Conservation (phyloP, 2,797 vertebrate species). For the Pelodytes ibericus region DNA sequence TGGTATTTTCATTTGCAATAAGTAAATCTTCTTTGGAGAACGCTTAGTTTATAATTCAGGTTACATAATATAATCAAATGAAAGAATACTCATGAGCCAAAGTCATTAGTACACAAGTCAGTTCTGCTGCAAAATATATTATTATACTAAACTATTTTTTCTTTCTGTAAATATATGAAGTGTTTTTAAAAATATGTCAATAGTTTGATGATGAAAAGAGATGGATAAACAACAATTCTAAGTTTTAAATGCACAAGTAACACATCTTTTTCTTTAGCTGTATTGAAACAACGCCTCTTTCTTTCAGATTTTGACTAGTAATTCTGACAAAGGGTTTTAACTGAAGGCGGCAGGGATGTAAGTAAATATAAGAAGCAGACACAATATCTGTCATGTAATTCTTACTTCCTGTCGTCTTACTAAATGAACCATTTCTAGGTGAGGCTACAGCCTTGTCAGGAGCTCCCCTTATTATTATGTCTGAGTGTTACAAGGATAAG, state of each 20-base stretch:
- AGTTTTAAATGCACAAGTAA: conserved; percentile 21
- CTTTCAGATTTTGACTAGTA: conserved; percentile 59
- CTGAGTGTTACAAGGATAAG: conserved; percentile 65
- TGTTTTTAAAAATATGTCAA: not conserved
- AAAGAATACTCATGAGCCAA: no score
- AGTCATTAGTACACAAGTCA: no score
- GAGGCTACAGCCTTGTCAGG: conserved; percentile 66
- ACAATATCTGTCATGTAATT: conserved; percentile 70
- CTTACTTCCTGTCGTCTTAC: conserved; percentile 73
- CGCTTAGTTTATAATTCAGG: no score
- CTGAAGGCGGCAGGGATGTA: conserved; percentile 61
- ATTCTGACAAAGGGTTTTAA: conserved; percentile 65
- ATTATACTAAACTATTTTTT: no score
- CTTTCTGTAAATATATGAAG: not conserved
- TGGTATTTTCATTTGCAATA: no score
- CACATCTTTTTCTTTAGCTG: conserved; percentile 48
- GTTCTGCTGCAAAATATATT: no score
- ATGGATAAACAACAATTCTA: conserved; percentile 13
- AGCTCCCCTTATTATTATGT: conserved; percentile 70
- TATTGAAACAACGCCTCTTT: not conserved
- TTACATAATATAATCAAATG: no score
- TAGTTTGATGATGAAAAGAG: not conserved
- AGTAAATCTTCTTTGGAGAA: no score
- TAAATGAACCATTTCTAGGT: conserved; percentile 72
- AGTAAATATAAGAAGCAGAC: conserved; percentile 67